A percentile compares a stretch with the other conserved stretches of the same genome.
Conservation (phyloP, 2,797 vertebrate species). For the Halcyon badia region DNA sequence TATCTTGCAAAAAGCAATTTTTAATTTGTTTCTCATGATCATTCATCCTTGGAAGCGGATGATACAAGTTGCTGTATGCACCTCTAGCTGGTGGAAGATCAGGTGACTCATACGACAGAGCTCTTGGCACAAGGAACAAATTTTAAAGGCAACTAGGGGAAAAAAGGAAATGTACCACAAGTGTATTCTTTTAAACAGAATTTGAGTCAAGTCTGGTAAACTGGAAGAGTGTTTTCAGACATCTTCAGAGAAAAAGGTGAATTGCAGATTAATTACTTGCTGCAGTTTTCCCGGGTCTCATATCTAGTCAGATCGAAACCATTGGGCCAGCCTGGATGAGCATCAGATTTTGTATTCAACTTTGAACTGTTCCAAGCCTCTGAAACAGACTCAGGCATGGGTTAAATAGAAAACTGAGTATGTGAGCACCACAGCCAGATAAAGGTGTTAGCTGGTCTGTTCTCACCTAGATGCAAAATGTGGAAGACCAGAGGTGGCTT, state of each 20-base stretch:
- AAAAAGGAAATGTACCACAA: not conserved
- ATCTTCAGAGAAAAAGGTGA: not conserved
- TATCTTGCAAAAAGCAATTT: not conserved
- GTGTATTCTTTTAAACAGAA: not conserved
- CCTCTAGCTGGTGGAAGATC: slow-evolving; percentile 44
- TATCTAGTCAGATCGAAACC: not conserved
- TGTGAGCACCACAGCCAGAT: not conserved
- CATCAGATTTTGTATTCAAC: not conserved
- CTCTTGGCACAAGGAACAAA: slow-evolving; percentile 28
- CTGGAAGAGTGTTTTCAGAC: not conserved
- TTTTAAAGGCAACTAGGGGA: not conserved
- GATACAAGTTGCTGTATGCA: slow-evolving; percentile 19
- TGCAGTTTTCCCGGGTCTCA: not conserved
- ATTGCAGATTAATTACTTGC: not conserved
- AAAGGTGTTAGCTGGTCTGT: not conserved
- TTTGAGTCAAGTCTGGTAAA: not conserved
- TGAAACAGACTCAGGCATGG: not conserved
- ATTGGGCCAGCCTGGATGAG: not conserved
- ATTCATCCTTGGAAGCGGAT: slow-evolving; percentile 32
- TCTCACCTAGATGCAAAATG: not conserved
- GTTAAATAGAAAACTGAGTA: not conserved
- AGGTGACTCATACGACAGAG: slow-evolving; percentile 29
- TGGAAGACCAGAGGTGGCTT: not conserved
- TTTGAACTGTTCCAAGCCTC: not conserved
- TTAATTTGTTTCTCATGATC: slow-evolving; percentile 36